Conservation (phyloP, 2,797 vertebrate genomes). For the Aulostomus chinensis region DNA sequence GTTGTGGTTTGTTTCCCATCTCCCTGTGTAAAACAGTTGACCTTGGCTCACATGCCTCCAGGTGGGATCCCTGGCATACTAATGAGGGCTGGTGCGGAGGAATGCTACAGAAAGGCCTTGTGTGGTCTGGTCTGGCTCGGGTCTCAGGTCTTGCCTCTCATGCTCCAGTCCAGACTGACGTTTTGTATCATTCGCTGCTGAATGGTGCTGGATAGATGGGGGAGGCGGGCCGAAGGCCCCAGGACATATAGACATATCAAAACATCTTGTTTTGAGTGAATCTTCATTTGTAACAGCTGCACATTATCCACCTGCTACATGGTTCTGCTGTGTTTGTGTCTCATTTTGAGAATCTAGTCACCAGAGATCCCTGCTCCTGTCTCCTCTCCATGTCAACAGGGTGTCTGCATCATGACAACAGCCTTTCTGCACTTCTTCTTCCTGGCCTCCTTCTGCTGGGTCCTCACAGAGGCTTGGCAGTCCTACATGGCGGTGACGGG, state of each 20-base stretch:
- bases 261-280: constrained; percentile 18
- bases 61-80: constrained; percentile 71
- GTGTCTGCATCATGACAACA: constrained; percentile 96
- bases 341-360: no score
- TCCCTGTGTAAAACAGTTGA: constrained; percentile 65
- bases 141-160: constrained; percentile 42
- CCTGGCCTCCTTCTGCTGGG: constrained; percentile 99
- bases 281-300: neutral
- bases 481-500: constrained; percentile 99
- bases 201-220: constrained; percentile 6
- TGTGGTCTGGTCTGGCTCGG: constrained; percentile 51
- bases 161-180: constrained; percentile 41
- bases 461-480: constrained; percentile 99
- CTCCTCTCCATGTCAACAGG: constrained; percentile 78
- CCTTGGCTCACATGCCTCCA: constrained; percentile 73
- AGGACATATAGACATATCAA: constrained; percentile 28
- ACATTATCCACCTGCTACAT: neutral
- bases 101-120: constrained; percentile 51
- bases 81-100: constrained; percentile 64
- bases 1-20: constrained; percentile 44
- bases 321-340: no score
- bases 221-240: constrained; percentile 24
- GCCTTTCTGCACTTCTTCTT: constrained; percentile 99
- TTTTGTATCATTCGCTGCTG: constrained; percentile 41
- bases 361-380: neutral